Conservation (phyloP, 2,113 vertebrate species). For the Chlamydotis undulata region DNA sequence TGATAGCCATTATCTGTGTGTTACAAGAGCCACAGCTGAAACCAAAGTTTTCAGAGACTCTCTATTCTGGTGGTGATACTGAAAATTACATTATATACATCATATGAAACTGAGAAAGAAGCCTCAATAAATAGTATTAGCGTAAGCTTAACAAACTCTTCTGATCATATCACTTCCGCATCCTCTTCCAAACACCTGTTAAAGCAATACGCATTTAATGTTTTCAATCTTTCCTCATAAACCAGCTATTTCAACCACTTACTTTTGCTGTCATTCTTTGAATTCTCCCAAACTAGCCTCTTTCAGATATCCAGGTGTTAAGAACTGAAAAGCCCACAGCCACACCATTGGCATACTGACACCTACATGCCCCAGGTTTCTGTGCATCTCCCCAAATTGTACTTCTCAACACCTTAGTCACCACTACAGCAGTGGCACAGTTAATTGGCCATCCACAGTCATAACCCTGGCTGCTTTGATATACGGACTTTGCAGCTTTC, state of each 20-base stretch:
- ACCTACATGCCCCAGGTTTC: not conserved
- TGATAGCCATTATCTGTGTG: not conserved
- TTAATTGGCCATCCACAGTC: not conserved
- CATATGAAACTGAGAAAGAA: constrained; percentile 60
- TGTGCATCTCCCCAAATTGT: not conserved
- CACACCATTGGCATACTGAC: not conserved
- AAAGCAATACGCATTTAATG: not conserved
- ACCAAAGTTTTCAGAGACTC: not conserved
- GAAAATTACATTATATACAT: constrained; percentile 37
- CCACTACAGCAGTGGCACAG: rapidly evolving
- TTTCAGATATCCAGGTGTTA: not conserved
- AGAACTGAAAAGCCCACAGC: not conserved
- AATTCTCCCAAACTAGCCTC: not conserved
- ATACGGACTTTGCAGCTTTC: not conserved
- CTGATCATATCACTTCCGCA: not conserved
- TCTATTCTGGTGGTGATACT: constrained; percentile 26
- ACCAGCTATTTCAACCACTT: not conserved
- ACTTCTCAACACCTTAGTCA: not conserved
- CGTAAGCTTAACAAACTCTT: not conserved
- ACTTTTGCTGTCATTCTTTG: not conserved
- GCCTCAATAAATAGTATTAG: constrained; percentile 3
- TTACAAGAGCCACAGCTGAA: not conserved
- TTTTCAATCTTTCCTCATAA: not conserved
- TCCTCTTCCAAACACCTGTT: constrained; percentile 45
- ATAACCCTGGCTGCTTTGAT: not conserved